These are phyloP conservation scores for Mungos mungo DNA, from an alignment of 2,113 vertebrate species.

Conservation along the genomic window DNA sequence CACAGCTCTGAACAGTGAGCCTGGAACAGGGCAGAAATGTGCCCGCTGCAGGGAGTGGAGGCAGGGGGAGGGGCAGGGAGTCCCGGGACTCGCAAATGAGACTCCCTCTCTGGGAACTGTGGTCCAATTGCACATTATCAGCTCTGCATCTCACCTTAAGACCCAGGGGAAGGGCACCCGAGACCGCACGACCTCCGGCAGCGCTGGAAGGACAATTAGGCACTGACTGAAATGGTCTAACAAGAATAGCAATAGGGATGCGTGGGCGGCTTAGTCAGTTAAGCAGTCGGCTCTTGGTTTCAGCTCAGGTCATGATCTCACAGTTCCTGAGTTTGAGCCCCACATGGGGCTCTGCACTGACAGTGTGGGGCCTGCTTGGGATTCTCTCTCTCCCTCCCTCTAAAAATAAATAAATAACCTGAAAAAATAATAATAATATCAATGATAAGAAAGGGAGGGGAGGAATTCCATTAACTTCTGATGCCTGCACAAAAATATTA, in stretches of 20 bases:
- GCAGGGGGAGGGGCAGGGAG: too few species aligned
- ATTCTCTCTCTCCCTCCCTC: too few species aligned
- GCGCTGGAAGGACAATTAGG: neutral
- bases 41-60: too few species aligned
- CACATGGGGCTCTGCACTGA: too few species aligned
- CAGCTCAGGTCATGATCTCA: too few species aligned
- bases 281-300: too few species aligned
- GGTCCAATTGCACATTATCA: rapidly evolving
- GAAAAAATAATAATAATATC: neutral
- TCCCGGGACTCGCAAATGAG: neutral
- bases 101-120: neutral
- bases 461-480: neutral
- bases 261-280: too few species aligned
- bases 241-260: neutral
- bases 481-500: neutral
- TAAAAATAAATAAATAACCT: too few species aligned
- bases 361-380: too few species aligned
- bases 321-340: too few species aligned
- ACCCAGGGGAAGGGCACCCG: neutral
- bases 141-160: neutral
- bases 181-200: neutral
- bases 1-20: neutral
- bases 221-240: neutral
- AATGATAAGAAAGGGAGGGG: neutral
- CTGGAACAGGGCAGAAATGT: neutral